Base-by-base conservation (phyloP, 1,140 invertebrate genomes). In the Stegodyphus dumicola region DNA sequence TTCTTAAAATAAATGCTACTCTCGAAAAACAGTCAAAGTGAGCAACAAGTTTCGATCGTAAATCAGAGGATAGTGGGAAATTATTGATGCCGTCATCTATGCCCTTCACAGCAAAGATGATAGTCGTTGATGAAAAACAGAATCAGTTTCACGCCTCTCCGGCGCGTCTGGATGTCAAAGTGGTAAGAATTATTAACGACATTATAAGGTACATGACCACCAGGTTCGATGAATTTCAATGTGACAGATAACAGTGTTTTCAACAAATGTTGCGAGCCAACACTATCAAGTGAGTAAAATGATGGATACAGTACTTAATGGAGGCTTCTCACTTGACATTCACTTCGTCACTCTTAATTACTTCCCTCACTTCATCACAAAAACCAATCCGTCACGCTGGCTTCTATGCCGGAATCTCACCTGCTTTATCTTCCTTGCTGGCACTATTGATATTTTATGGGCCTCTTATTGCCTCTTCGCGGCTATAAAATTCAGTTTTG, bases 301-400 rank as follows among this genome's bases (percentile, higher is more conserved):
- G 81, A 84, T 84, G 73, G 73, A 84, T 80, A 53, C 73, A 74
- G 71, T 69, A 69, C 65, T 84, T 84, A 84, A 73, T 84, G 74
- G 18, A 51, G 64, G 64, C 73, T 56, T 54, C 73, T 84, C 48
- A 84, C 81, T 76, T 84, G 73, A 75, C 81, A 76, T 75, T 76
- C 73, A 84, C 81, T 84, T 84, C 81, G 73, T 84, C 73, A 75
- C 60, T 69, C 73, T 76, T 84, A 84, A 84, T 84, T 84, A 76
- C 81, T 84, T 13, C 73, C 33, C 80, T 84, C 60, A 76, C 80
- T 84, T 84, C 81, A 76, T 84, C 81, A 84, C 80, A 83, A 83
- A 83, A 83, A 83, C 70, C 80, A 75, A 83, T 83, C 80, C 75
- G 80, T 83, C 80, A 83, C 70, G 80, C 70, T 48, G 6, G 80